Percentiles rank a stretch among this genome's conserved stretches.
These are phyloP conservation scores for Eonycteris spelaea DNA, from an alignment of 2,113 vertebrate species.

Conservation along the genomic window DNA sequence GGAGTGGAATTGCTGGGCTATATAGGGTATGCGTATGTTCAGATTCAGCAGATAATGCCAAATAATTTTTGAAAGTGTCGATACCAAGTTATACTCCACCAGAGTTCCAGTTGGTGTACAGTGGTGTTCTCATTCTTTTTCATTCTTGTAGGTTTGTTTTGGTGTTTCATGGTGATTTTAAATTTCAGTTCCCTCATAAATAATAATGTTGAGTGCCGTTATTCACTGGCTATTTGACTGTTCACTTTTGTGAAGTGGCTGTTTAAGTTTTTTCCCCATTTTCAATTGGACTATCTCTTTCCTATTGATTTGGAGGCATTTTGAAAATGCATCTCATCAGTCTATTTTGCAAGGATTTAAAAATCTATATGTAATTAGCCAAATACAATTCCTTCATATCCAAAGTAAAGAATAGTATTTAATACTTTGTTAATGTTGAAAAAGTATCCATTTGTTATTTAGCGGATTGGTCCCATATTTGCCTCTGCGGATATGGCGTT, in stretches of 20 bases:
- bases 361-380: not conserved
- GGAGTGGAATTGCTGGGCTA: not conserved
- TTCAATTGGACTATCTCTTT: not conserved
- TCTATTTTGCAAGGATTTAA: not conserved
- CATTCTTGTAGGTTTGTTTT: not conserved
- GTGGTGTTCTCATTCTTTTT: not conserved
- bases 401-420: not conserved
- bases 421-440: not conserved
- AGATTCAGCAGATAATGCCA: not conserved
- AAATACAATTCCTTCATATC: not conserved
- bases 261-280: not conserved
- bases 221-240: not conserved
- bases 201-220: not conserved
- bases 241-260: not conserved
- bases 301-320: not conserved
- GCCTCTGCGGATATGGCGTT: not conserved
- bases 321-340: not conserved
- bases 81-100: not conserved
- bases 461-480: not conserved
- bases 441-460: not conserved
- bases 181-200: not conserved
- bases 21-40: not conserved
- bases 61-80: not conserved
- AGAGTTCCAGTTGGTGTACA: too few relatives aligned
- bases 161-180: not conserved